These are phyloP conservation scores for Paradisaea rubra DNA, from an alignment of 2,113 vertebrate genomes.

Conservation along the genomic window DNA sequence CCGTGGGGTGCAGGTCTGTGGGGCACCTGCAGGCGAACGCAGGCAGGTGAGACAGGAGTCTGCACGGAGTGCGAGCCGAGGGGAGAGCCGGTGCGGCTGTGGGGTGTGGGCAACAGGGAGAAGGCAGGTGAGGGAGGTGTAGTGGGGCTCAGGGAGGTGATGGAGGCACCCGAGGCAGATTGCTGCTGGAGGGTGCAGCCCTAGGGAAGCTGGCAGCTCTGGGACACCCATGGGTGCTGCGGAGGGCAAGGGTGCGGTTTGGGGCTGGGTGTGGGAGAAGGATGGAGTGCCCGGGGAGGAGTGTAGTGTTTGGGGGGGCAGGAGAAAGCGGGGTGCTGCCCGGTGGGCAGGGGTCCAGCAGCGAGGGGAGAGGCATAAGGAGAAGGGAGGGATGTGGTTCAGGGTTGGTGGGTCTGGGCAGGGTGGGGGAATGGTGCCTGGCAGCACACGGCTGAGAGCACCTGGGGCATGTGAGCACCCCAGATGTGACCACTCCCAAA, in stretches of 20 bases:
- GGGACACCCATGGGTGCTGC: not conserved
- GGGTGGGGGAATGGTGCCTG: not conserved
- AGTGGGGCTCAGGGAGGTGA: not conserved
- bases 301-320: not conserved
- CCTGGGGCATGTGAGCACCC: fast-evolving
- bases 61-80: too few species aligned
- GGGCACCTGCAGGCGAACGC: not conserved
- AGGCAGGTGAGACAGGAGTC: not conserved
- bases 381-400: not conserved
- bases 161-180: not conserved
- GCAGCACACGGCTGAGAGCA: not conserved
- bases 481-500: not conserved
- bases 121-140: too few species aligned
- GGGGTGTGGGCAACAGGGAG: not conserved
- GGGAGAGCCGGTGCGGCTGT: too few species aligned
- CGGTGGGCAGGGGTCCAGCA: fast-evolving
- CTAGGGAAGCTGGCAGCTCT: not conserved
- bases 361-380: not conserved
- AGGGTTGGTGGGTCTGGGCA: not conserved
- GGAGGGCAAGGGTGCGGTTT: not conserved
- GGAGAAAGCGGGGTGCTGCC: not conserved
- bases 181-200: not conserved
- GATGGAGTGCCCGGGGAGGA: fast-evolving
- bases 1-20: too few species aligned
- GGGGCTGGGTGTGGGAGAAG: not conserved